Base-by-base conservation (phyloP, 2,113 vertebrate genomes). In the Orientallactaga bullata region DNA sequence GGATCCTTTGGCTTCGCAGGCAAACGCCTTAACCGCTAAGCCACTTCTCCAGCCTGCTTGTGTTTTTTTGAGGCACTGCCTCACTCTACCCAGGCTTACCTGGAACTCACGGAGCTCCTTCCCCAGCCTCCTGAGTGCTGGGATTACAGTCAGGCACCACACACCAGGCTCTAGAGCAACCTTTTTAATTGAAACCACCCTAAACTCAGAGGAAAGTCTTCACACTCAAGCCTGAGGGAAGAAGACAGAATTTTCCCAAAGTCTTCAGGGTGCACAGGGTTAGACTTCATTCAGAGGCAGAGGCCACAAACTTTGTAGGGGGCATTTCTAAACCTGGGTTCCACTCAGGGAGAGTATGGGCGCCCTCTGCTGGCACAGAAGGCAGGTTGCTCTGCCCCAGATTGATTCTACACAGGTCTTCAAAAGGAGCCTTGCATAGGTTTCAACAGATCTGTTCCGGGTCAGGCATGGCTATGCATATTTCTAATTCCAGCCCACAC, bases 321-420 rank as follows among this genome's bases (percentile, higher is more conserved):
- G 1, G 15, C 2, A 0, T 17, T 0, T 7, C 79, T 10, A 42
- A 69, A 71, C 28, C 35, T 0, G 37, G 16, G 10, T 3, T 37
- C 47, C 24, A 7, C 47, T 35, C 3, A 15, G 12, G 51, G 74
- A 47, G 65, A 21, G 35, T 58, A 73, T 4, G 39, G 21, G 83
- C 18, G 21, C 74, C 93, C 47, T 72, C 96, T 96, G 78, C 95
- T 88, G 95, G 66, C 37, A 2, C 0, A 1, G 0, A 37, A 1
- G 26, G 39, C 23, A n/a, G 5, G 11, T 26, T n/a, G 80, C 76
- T 58, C 26, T 26, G 63, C 42, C 61, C 51, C 42, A 16, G 26
- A 60, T 47, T 60, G 42, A 39, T 39, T 58, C 60, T 39, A 10
- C 55, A 32, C 58, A 16, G 2, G 17, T 47, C 51, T 32, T 81